Conservation (phyloP, 2,113 vertebrate species). For the Phylloscopus trochilus region DNA sequence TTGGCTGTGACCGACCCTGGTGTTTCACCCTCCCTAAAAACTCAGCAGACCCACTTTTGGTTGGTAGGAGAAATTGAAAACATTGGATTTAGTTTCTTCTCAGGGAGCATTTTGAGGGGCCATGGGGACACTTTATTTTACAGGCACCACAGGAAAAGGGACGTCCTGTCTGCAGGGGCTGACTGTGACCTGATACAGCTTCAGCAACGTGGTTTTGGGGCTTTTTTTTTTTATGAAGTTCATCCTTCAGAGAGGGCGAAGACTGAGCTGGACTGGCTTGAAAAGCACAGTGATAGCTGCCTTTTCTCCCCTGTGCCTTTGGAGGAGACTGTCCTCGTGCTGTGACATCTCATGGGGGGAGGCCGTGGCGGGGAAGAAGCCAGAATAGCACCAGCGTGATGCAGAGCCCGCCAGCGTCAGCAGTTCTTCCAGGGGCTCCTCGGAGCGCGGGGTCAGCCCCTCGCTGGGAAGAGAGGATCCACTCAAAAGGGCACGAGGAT, state of each 20-base stretch:
- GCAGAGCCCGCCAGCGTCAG: background rate
- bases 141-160: background rate
- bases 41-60: background rate
- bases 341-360: constrained; percentile 33
- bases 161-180: background rate
- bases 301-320: constrained; percentile 21
- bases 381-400: constrained; percentile 45
- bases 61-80: background rate
- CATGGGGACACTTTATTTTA: background rate
- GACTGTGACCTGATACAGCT: fast-evolving
- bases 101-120: background rate
- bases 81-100: background rate
- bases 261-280: background rate
- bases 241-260: background rate
- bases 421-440: constrained; percentile 21
- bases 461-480: background rate
- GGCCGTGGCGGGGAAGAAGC: background rate
- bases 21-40: background rate
- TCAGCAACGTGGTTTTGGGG: fast-evolving
- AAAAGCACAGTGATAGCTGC: background rate
- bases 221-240: background rate
- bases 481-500: background rate
- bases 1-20: background rate
- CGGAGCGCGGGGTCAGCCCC: background rate
- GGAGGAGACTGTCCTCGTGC: background rate